phyloP scores from a whole-genome alignment of 2,888 invertebrate genomes.

The Loripinus fragilis region DNA sequence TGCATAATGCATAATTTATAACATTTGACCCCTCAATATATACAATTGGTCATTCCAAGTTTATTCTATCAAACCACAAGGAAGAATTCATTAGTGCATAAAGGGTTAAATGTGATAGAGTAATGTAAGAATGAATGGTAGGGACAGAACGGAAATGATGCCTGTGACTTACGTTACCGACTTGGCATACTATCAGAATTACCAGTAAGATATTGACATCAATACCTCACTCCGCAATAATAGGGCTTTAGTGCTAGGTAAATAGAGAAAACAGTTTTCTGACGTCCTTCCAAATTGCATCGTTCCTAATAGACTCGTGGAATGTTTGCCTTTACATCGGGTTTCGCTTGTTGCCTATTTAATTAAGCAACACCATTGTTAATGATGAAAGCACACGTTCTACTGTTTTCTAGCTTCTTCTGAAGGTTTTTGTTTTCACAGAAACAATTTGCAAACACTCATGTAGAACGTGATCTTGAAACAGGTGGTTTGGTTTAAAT shows the following conservation, averaged over 20 bases:
- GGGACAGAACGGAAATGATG: no score
- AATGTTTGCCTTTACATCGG: slow-evolving; percentile 2
- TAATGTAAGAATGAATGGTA: no score
- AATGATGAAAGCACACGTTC: not conserved
- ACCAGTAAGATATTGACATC: not conserved
- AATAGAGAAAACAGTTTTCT: not conserved
- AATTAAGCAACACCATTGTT: slow-evolving; percentile 9
- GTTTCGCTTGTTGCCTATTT: slow-evolving; percentile 12
- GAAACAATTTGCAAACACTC: not conserved
- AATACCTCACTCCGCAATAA: not conserved
- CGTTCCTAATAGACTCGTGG: not conserved
- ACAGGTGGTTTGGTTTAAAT: slow-evolving; percentile 2
- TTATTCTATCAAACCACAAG: no score
- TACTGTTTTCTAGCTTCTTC: not conserved
- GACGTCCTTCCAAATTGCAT: slow-evolving; percentile 8
- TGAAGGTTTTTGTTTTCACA: not conserved
- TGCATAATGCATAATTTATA: no score
- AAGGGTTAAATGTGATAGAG: no score
- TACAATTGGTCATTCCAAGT: no score
- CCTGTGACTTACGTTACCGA: no score
- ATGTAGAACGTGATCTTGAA: slow-evolving; percentile 13
- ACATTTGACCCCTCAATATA: no score
- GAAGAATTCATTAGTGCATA: no score
- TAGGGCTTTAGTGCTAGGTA: not conserved
- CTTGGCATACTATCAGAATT: no score